A percentile compares a stretch with the other conserved stretches of the same genome.
Conservation (phyloP, 2,113 vertebrate genomes). For the Anthoscopus minutus region DNA sequence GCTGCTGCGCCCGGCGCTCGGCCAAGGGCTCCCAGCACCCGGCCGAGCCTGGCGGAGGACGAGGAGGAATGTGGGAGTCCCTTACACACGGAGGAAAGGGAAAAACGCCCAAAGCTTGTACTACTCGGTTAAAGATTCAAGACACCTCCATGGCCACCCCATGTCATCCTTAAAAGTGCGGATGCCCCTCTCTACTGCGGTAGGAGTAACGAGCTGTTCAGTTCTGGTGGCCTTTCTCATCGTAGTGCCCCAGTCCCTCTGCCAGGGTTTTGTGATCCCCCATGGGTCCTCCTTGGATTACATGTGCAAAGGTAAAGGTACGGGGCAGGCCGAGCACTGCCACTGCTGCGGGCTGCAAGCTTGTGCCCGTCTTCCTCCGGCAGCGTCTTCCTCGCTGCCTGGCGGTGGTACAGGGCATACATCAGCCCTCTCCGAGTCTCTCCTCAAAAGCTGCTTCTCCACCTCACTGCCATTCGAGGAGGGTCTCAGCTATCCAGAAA, state of each 20-base stretch:
- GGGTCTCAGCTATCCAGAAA: neutral
- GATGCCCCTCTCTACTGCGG: fast-evolving
- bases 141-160: neutral
- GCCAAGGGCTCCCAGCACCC: neutral
- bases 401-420: fast-evolving
- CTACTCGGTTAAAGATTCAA: neutral
- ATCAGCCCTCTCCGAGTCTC: too few species aligned
- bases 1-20: neutral
- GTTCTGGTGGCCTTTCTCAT: neutral
- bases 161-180: fast-evolving
- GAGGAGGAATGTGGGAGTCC: neutral
- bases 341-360: neutral
- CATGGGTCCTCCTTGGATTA: fast-evolving
- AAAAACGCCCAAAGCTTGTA: neutral
- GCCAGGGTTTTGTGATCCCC: neutral
- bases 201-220: fast-evolving
- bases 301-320: fast-evolving
- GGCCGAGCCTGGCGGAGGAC: neutral
- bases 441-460: neutral
- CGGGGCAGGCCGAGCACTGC: neutral
- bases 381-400: neutral
- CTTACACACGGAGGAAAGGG: neutral
- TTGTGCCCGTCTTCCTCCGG: fast-evolving
- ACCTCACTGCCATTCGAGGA: neutral
- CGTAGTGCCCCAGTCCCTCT: too few species aligned